Conservation (phyloP, 92 coral and sea anemone genomes). For the Micromussa lordhowensis region DNA sequence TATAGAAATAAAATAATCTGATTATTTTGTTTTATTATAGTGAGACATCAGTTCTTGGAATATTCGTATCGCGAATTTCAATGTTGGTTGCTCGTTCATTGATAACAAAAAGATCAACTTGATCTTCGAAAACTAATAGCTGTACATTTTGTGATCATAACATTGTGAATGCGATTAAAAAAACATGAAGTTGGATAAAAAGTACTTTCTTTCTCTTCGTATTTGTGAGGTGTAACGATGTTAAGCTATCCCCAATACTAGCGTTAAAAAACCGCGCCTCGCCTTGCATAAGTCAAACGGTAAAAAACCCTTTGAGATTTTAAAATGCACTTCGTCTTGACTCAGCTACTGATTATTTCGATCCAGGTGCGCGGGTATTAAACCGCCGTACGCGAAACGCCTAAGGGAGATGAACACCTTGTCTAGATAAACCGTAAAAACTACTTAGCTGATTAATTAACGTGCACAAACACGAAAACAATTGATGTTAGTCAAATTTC, state of each 20-base stretch:
- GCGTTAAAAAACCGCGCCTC: neutral
- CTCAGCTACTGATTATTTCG: neutral
- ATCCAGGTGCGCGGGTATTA: neutral
- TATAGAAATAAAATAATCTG: neutral
- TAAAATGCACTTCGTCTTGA: neutral
- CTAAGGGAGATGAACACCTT: too few relatives aligned
- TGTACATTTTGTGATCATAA: too few relatives aligned
- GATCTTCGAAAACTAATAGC: neutral
- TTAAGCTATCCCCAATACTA: neutral
- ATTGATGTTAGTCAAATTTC: too few relatives aligned
- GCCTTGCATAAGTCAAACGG: neutral
- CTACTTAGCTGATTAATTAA: too few relatives aligned
- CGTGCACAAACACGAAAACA: too few relatives aligned
- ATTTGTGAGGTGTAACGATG: neutral
- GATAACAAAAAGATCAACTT: neutral
- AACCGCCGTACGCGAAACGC: too few relatives aligned
- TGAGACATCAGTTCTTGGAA: neutral
- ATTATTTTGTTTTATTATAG: neutral
- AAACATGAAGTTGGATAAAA: too few relatives aligned
- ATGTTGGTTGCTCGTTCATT: neutral
- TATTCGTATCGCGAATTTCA: neutral
- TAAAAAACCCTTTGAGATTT: neutral
- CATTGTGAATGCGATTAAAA: too few relatives aligned
- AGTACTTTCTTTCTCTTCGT: neutral
- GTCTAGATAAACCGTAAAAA: too few relatives aligned